Base-by-base conservation (phyloP, 2,797 vertebrate species). In the Triplophysa yarkandensis region DNA sequence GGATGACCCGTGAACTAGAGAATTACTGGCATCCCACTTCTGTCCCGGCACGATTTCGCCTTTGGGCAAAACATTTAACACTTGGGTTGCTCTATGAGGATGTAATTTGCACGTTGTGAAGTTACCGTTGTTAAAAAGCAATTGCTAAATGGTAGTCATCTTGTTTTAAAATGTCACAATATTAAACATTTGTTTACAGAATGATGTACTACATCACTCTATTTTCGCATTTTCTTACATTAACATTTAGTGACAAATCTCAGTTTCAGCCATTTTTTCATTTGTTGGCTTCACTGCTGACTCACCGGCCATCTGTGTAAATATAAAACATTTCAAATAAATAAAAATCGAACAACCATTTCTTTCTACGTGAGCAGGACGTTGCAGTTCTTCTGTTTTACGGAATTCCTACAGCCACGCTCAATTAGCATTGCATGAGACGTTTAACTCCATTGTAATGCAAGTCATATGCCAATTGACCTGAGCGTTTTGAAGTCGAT, bases 401-500 rank as follows among this genome's bases (percentile, higher is more conserved):
- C 27, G 1, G 2, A 64, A 72, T 72, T 16, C 5, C 23, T 39
- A 44, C 32, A 41, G 44, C 52, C 60, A 62, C n/a, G 58, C 70
- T 41, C 11, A 28, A 28, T 63, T 72, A 72, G 46, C 34, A 21
- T 54, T 14, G 7, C 32, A 39, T 71, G 23, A 72, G 50, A 77
- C 19, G 10, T 77, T 70, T 74, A 71, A 66, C 43, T 74, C 30
- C 21, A 41, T 62, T 66, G 30, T 78, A 78, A 79, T 77, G 48
- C 55, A 70, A 77, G 62, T 68, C 69, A 80, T 54, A 71, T 74
- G 62, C 34, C 48, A 71, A 57, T 68, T 66, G 64, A 64, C 60
- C 36, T 60, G 52, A 17, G 34, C 19, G 54, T 66, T 74, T 79
- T 74, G 54, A 66, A 57, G 65, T 44, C 70, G 39, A 80, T 79